phyloP scores from a whole-genome alignment of 1,140 invertebrate species.

The Mizuhopecten yessoensis region DNA sequence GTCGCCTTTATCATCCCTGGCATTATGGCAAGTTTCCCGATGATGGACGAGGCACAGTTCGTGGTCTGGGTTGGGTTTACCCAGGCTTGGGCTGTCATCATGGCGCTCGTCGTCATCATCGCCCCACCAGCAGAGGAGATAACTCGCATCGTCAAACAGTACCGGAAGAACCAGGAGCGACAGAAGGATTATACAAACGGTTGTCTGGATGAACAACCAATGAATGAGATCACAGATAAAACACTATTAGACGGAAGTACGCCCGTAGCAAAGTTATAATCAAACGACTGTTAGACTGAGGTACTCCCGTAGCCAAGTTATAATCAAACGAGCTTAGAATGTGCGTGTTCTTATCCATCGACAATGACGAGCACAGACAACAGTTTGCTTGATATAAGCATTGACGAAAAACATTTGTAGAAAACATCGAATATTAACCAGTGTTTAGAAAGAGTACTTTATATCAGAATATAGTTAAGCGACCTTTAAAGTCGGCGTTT shows the following conservation, averaged over 20 bases:
- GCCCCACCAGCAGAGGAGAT: conserved; percentile 79
- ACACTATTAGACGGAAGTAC: neutral
- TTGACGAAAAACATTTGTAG: neutral
- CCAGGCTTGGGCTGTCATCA: conserved; percentile 78
- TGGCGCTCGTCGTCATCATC: conserved; percentile 79
- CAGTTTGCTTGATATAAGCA: neutral
- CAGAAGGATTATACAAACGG: conserved; percentile 45
- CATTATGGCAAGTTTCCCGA: conserved; percentile 75
- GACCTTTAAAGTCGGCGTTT: no score
- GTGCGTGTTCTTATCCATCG: neutral
- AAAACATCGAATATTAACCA: neutral
- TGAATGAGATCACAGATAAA: conserved; percentile 50
- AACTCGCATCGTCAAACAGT: conserved; percentile 76
- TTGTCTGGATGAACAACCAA: conserved; percentile 46
- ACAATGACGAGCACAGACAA: neutral
- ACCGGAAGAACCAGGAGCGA: conserved; percentile 66
- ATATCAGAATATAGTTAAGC: no score
- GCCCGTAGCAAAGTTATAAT: conserved; percentile 6
- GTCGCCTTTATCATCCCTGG: conserved; percentile 80
- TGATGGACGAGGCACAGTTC: conserved; percentile 77
- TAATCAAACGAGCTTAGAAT: no score
- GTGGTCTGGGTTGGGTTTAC: conserved; percentile 79
- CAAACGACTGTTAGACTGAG: neutral
- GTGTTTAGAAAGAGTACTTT: no score
- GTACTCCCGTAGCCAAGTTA: neutral